phyloP scores from a whole-genome alignment of 2,113 vertebrate species.

The Peromyscus californicus region DNA sequence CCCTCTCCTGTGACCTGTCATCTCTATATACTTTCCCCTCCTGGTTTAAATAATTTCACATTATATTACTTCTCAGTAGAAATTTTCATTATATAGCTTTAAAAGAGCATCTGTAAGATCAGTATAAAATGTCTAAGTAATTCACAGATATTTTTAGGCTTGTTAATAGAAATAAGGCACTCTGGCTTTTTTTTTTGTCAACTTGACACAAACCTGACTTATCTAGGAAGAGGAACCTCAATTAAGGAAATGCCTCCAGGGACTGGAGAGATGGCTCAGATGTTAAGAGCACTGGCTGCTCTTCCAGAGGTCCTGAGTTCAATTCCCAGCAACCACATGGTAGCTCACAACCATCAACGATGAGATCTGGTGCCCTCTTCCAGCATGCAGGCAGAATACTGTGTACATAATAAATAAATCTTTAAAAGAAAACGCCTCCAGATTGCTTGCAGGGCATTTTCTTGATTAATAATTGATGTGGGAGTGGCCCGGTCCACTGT shows the following conservation, averaged over 20 bases:
- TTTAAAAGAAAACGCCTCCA: not conserved
- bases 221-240: not conserved
- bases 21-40: not conserved
- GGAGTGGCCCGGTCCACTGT: not conserved
- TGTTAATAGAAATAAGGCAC: not conserved
- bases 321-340: too few relatives aligned
- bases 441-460: too few relatives aligned
- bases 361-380: too few relatives aligned
- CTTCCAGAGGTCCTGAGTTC: too few relatives aligned
- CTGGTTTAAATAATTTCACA: not conserved
- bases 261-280: too few relatives aligned
- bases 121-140: not conserved
- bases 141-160: not conserved
- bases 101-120: conserved; percentile 12
- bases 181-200: not conserved
- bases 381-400: too few relatives aligned
- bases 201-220: not conserved
- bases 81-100: not conserved
- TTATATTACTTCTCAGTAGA: not conserved
- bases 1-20: not conserved
- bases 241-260: not conserved
- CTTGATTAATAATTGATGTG: not conserved
- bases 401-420: too few relatives aligned
- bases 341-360: too few relatives aligned
- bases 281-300: too few relatives aligned